Evolutionary conservation across 2,888 invertebrate genomes (phyloP), one percentile per base, ranked within the genome.

Genomic region (Syrista parreyssii): DNA sequence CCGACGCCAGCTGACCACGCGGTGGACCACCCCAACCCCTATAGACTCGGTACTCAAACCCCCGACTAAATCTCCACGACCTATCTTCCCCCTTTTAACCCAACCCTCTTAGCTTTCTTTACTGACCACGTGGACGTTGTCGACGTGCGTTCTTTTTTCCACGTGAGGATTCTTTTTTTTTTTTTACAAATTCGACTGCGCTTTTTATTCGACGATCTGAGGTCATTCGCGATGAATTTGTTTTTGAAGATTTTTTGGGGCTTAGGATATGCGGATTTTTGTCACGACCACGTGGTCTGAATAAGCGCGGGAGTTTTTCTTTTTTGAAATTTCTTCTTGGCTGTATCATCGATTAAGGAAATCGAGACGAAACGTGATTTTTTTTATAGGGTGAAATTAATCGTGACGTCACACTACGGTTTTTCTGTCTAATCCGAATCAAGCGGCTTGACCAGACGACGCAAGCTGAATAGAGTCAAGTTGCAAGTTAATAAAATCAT

Each of bases 1-100:
- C 88, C 87, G 87, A 85, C 87, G 86, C 88, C 89, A 88, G 89
- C 90, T 90, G 90, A 90, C 90, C 90, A 89, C 84, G 87, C 89
- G 86, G 86, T 90, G 90, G 90, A 90, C 90, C 87, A 89, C 86
- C 86, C 86, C 85, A 85, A 85, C 84, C 82, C 83, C 82, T 84
- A 83, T 85, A 83, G 84, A 84, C 85, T 86, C 87, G 85, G 85
- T 80, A 84, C 85, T 84, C 84, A 81, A 83, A 77, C 74, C 76
- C 76, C 81, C 80, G 72, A 74, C 77, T 73, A 75, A 82, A 81
- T 82, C 78, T 78, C 80, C 79, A 78, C 79, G 82, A 82, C 79
- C 81, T 80, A 73, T 77, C 78, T 76, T 73, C 31, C 71, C 71
- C 71, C 9, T 32, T 31, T 32, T 23, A 0, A 33, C 33, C 71